Conservation (phyloP, 2,113 vertebrate genomes). For the Atrichornis clamosus region DNA sequence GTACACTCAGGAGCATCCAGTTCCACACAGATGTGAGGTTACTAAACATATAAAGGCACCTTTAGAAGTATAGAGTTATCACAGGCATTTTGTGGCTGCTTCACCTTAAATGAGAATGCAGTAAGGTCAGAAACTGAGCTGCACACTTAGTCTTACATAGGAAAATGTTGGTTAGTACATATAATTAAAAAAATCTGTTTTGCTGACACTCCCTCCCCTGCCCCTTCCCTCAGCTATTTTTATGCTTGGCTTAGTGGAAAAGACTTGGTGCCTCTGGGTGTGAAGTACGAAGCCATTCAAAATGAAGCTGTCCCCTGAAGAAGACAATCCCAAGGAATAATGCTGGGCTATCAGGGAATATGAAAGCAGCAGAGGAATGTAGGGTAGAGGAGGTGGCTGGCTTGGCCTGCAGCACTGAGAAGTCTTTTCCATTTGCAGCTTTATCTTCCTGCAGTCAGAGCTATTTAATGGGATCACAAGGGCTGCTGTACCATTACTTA, state of each 20-base stretch:
- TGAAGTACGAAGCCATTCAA: not conserved
- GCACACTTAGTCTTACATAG: not conserved
- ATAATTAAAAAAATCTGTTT: not conserved
- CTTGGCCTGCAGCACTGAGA: not conserved
- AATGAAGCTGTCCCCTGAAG: not conserved
- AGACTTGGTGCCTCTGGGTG: not conserved
- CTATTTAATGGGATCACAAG: conserved; percentile 33
- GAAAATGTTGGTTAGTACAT: not conserved
- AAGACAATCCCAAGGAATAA: not conserved
- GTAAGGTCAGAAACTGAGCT: not conserved
- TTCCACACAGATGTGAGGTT: not conserved
- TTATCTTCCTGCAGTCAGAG: not conserved
- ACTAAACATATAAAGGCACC: not conserved
- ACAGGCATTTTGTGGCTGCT: not conserved
- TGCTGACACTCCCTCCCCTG: not conserved
- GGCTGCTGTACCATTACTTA: conserved; percentile 5
- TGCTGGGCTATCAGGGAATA: not conserved
- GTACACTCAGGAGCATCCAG: not conserved
- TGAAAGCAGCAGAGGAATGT: not conserved
- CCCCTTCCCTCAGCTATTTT: not conserved
- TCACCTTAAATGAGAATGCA: not conserved
- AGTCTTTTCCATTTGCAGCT: not conserved
- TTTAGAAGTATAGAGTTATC: not conserved
- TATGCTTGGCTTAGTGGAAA: not conserved
- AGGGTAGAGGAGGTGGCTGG: not conserved